A percentile compares a stretch with the other conserved stretches of the same genome.
These are phyloP conservation scores for Cladopsammia gracilis DNA, from an alignment of 64 coral and sea anemone genomes.

Conservation along the genomic window DNA sequence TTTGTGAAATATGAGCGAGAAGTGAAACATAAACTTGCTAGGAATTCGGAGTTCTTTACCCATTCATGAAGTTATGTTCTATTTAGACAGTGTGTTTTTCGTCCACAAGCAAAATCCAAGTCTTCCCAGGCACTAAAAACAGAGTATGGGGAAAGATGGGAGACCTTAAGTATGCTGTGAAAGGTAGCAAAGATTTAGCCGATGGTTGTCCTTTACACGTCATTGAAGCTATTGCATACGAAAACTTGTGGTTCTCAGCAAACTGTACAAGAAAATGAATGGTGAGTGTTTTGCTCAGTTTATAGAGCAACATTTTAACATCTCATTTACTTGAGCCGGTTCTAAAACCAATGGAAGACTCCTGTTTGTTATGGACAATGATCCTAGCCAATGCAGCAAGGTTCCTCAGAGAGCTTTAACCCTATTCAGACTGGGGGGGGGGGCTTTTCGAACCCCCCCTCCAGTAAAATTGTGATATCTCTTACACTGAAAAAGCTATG, in stretches of 20 bases:
- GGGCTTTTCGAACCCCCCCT: no score
- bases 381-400: slow-evolving; percentile 41
- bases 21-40: no score
- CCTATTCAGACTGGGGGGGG: no score
- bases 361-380: slow-evolving; percentile 60
- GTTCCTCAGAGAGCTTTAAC: no score
- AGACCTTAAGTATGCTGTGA: slow-evolving; percentile 31
- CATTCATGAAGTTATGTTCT: not conserved
- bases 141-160: slow-evolving; percentile 31
- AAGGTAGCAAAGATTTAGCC: slow-evolving; percentile 49
- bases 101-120: slow-evolving; percentile 38
- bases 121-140: not conserved
- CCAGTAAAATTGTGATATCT: no score
- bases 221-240: slow-evolving; percentile 57
- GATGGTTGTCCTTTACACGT: slow-evolving; percentile 46
- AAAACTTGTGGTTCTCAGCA: slow-evolving; percentile 26
- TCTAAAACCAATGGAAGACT: slow-evolving; percentile 11
- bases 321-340: slow-evolving; percentile 34
- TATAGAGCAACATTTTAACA: slow-evolving; percentile 41
- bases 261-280: slow-evolving; percentile 55
- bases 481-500: not conserved
- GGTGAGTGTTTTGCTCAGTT: slow-evolving; percentile 45
- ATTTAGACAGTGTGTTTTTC: slow-evolving; percentile 42
- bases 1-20: no score
- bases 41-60: slow-evolving; percentile 26